Base-by-base conservation (phyloP, 2,113 vertebrate genomes). In the Macaca nemestrina region DNA sequence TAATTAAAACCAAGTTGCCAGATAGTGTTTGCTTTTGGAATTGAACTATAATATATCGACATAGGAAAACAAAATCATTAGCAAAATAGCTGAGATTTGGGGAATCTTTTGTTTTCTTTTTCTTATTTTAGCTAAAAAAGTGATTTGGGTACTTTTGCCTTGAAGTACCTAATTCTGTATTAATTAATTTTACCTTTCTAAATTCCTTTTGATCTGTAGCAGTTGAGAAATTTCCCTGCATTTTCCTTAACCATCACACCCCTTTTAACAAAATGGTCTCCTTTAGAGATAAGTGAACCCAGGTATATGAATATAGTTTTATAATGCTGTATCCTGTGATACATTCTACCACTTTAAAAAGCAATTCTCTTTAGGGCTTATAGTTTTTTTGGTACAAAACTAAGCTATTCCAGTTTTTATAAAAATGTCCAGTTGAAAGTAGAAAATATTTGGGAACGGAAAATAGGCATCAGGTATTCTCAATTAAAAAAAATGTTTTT, bases 1-100 rank as follows among this genome's bases (percentile, higher is more conserved):
- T 98, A 98, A 98, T 98, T 98, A 98, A 98, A 98, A 95, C 59
- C 85, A 90, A 72, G 43, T 96, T 98, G 93, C 95, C 73, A 97
- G 91, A 92, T 95, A 96, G 40, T 93, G 50, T 98, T 98, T 98
- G 81, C 86, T 97, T 98, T 96, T 97, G 50, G 96, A 98, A 97
- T 97, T 25, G 95, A 97, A 93, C 93, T 95, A 92, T 97, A 97
- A 97, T 97, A 23, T 92, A 64, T 88, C 72, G 93, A 84, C 97
- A 70, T 94, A 79, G 1, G 52, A 81, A 98, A 96, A 57, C 97
- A 92, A 97, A 95, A 68, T 97, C 25, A 61, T 57, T 95, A 86
- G 40, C 81, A 91, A 86, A 92, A 88, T 83, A 82, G 38, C 57
- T 93, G 68, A 93, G 43, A 50, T 97, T 94, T 79, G 38, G 70